A percentile compares a stretch with the other conserved stretches of the same genome.
phyloP scores from a whole-genome alignment of 1,140 invertebrate species.

The Euura lappo region DNA sequence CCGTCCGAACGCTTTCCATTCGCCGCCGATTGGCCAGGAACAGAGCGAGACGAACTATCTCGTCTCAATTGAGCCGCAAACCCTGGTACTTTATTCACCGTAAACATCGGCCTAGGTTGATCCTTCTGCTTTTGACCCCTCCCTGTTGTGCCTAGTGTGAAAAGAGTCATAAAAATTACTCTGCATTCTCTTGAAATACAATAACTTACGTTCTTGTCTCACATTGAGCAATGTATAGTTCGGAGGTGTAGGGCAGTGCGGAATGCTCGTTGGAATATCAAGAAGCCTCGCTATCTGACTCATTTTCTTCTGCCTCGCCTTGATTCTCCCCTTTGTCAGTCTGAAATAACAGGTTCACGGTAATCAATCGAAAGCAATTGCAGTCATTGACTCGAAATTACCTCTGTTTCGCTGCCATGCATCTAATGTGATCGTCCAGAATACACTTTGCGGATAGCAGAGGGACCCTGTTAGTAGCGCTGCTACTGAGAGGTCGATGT shows the following conservation, averaged over 20 bases:
- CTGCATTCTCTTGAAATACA: conserved; percentile 15
- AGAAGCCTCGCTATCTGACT: conserved; percentile 91
- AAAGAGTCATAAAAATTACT: conserved; percentile 31
- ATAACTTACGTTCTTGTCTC: conserved; percentile 47
- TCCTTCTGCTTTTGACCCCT: conserved; percentile 64
- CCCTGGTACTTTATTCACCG: conserved; percentile 69
- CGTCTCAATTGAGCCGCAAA: conserved; percentile 71
- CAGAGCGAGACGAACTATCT: conserved; percentile 54
- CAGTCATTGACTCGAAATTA: conserved; percentile 44
- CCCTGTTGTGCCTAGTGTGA: conserved; percentile 47
- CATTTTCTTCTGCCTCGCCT: conserved; percentile 96
- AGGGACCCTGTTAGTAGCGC: conserved; percentile 73
- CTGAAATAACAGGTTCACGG: conserved; percentile 57
- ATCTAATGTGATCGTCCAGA: conserved; percentile 98
- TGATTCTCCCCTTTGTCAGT: conserved; percentile 84
- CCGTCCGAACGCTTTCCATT: conserved; percentile 45
- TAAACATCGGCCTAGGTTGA: conserved; percentile 64
- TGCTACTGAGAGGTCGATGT: conserved; percentile 76
- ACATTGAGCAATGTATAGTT: conserved; percentile 54
- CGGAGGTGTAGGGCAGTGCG: conserved; percentile 64
- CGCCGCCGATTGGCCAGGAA: conserved; percentile 37
- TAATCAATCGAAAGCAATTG: neutral
- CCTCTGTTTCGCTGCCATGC: conserved; percentile 95
- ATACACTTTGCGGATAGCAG: conserved; percentile 91
- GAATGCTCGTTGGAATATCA: conserved; percentile 74